Base-by-base conservation (phyloP, 2,113 vertebrate species). In the Cyanistes caeruleus region DNA sequence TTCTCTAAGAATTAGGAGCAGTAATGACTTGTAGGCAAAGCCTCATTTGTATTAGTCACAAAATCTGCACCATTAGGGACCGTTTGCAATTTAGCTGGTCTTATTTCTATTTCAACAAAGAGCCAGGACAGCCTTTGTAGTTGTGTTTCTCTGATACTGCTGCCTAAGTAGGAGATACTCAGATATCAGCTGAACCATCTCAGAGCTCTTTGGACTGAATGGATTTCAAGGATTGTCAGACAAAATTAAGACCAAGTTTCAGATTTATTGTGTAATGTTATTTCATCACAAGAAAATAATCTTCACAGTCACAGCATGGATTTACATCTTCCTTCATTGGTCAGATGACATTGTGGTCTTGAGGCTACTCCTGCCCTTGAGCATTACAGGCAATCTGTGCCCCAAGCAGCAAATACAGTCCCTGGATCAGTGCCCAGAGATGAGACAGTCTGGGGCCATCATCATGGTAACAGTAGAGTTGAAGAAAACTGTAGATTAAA, bases 241-340 rank as follows among this genome's bases (percentile, higher is more conserved):
- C 35, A 89, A 89, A 95, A 70, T 33, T 55, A 81, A 88, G 67
- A 62, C 12, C 23, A 69, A 69, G 25, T 19, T 88, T 60, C 46
- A 79, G 31, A 41, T 80, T 84, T 52, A 23, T 52, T 46, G 53
- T 31, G 24, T 18, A 28, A 13, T 49, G 11, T 35, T 58, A 15
- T 67, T 93, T 63, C 59, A 49, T 25, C 49, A 53, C 20, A 60
- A 75, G 46, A 72, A 84, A 73, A 59, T 59, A 74, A 88, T 46
- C 60, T 37, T 21, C 3, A 2, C 5, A 43, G 19, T 22, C 37
- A 43, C 0, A 1, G 25, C 0, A 0, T 13, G 10, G 21, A 59
- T 90, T 91, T 88, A 44, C 28, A 27, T 28, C 33, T 58, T 62
- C 28, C 24, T 58, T 6, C 44, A 28, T 30, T 0, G 0, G 59